phyloP scores from a whole-genome alignment of 2,797 vertebrate species.

The Phyllotis vaccarum region DNA sequence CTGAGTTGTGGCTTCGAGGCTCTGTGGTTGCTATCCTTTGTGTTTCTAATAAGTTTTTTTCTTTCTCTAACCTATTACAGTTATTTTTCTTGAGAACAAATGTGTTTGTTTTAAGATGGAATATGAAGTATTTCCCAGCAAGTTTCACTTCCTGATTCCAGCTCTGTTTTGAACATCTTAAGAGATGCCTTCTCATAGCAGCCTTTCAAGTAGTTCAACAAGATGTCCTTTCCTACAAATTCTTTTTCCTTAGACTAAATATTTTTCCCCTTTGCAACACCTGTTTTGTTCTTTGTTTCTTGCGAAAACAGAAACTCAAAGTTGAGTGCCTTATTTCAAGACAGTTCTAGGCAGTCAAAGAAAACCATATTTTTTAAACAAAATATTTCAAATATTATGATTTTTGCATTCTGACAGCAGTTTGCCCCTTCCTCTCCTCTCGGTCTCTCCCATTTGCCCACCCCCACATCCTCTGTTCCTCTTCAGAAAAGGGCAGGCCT shows the following conservation, averaged over 20 bases:
- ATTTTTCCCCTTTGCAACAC: not conserved
- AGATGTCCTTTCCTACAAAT: not conserved
- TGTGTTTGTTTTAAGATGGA: constrained; percentile 11
- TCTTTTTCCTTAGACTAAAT: constrained; percentile 50
- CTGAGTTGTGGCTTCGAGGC: not conserved
- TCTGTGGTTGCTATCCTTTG: not conserved
- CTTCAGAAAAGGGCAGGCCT: not conserved
- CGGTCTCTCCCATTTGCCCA: not conserved
- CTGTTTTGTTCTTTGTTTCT: constrained; percentile 45
- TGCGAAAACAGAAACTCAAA: constrained; percentile 40
- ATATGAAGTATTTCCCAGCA: not conserved
- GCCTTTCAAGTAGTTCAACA: constrained; percentile 31
- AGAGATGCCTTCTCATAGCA: not conserved
- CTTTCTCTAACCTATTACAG: not conserved
- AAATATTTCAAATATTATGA: not conserved
- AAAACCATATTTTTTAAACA: not conserved
- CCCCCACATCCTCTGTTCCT: not conserved
- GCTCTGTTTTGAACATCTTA: not conserved
- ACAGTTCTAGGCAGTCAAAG: not conserved
- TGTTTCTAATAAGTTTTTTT: not conserved
- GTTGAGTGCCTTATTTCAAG: constrained; percentile 23
- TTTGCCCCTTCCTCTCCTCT: not conserved
- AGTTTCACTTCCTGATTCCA: not conserved
- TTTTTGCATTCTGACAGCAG: not conserved
- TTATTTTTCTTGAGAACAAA: constrained; percentile 54